phyloP scores from a whole-genome alignment of 2,888 invertebrate species.

The Cinara cedri region DNA sequence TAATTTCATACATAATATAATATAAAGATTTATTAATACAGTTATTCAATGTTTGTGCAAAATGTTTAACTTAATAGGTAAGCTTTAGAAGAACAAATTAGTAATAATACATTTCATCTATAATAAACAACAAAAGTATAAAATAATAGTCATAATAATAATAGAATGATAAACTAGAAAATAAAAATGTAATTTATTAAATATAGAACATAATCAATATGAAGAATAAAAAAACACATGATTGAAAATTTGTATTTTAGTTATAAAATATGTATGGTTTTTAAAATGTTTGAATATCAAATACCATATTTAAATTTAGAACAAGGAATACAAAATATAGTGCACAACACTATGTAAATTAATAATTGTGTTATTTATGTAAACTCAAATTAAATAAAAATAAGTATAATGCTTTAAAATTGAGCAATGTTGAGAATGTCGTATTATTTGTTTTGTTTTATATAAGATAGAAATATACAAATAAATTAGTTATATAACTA shows the following conservation, averaged over 20 bases:
- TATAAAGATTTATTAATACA: background rate
- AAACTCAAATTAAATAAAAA: slow-evolving; percentile 7
- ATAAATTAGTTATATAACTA: background rate
- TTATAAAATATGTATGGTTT: background rate
- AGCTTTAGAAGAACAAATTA: slow-evolving; percentile 26
- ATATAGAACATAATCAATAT: slow-evolving; percentile 21
- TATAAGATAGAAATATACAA: slow-evolving; percentile 12
- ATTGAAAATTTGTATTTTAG: slow-evolving; percentile 1
- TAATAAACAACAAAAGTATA: slow-evolving; percentile 42
- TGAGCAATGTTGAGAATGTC: slow-evolving; percentile 44
- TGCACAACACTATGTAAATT: background rate
- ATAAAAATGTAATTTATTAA: slow-evolving; percentile 26
- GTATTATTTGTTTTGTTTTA: background rate
- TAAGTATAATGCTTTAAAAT: background rate
- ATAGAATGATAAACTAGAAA: slow-evolving; percentile 24
- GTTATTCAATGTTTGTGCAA: slow-evolving; percentile 12
- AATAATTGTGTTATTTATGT: slow-evolving; percentile 9
- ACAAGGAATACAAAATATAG: slow-evolving; percentile 22
- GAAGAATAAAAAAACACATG: slow-evolving; percentile 21
- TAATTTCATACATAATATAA: background rate
- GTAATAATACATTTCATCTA: slow-evolving; percentile 33
- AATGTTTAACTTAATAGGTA: slow-evolving; percentile 12
- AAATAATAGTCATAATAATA: slow-evolving; percentile 29
- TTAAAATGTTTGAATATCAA: background rate
- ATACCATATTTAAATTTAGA: background rate